These are phyloP conservation scores for Nomada fucata DNA, from an alignment of 2,888 invertebrate genomes.

Conservation along the genomic window DNA sequence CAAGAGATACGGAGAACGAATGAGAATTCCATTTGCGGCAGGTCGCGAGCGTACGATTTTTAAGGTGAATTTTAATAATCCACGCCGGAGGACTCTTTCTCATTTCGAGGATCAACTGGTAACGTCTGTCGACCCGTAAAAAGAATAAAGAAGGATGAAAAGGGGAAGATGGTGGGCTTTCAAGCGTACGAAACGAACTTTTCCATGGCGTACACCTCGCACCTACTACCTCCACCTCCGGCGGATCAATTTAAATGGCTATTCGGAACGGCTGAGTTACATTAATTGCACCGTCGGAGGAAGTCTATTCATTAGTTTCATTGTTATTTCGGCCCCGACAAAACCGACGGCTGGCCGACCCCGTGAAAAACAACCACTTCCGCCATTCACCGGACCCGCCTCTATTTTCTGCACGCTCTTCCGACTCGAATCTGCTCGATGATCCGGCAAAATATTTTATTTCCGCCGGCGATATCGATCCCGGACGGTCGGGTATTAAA, in stretches of 20 bases:
- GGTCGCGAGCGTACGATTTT: too few species aligned
- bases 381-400: conserved; percentile 24
- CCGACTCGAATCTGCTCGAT: conserved; percentile 18
- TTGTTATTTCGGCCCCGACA: conserved; percentile 66
- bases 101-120: neutral
- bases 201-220: conserved; percentile 21
- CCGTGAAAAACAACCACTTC: conserved; percentile 67
- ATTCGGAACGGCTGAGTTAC: conserved; percentile 69
- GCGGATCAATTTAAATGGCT: conserved; percentile 66
- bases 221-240: conserved; percentile 48
- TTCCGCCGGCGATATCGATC: neutral
- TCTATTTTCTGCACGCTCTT: conserved; percentile 23
- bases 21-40: neutral
- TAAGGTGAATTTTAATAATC: conserved; percentile 36
- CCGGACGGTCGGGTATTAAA: neutral
- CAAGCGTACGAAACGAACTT: conserved; percentile 55
- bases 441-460: conserved; percentile 23
- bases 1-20: too few species aligned
- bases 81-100: neutral
- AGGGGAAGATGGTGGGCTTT: conserved; percentile 17
- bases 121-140: neutral
- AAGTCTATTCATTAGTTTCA: conserved; percentile 73
- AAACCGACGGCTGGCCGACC: conserved; percentile 40
- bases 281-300: conserved; percentile 70
- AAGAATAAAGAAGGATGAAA: neutral